A percentile compares a stretch with the other conserved stretches of the same genome.
phyloP scores from a whole-genome alignment of 2,113 vertebrate species.

The Mastomys coucha region DNA sequence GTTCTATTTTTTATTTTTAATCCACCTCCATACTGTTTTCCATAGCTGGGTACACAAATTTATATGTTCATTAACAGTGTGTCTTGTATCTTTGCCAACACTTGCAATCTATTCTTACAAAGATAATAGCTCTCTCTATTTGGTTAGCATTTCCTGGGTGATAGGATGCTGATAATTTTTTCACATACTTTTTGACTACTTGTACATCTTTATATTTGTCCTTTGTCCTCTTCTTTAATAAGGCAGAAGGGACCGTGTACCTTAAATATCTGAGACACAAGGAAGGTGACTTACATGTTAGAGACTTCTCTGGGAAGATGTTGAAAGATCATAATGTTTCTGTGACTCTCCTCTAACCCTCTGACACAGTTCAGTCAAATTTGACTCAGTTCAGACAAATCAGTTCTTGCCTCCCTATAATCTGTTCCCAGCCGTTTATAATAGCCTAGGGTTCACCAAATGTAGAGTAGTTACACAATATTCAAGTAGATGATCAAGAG shows the following conservation, averaged over 20 bases:
- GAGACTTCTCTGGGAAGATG: not conserved
- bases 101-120: not conserved
- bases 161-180: not conserved
- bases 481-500: conserved; percentile 43
- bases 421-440: conserved; percentile 12
- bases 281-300: conserved; percentile 17
- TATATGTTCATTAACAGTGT: not conserved
- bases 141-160: not conserved
- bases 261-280: conserved; percentile 4
- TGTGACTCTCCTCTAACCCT: not conserved
- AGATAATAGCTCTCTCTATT: not conserved
- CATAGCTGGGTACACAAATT: not conserved
- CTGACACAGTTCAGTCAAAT: conserved; percentile 7
- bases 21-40: not conserved
- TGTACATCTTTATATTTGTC: not conserved
- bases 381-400: too few species aligned
- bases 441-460: conserved; percentile 34
- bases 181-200: not conserved
- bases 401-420: not conserved
- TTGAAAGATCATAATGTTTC: not conserved
- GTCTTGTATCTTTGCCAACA: not conserved
- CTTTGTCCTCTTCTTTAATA: conserved; percentile 33
- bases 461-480: conserved; percentile 10
- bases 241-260: not conserved
- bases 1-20: not conserved